Evolutionary conservation across 2,797 vertebrate genomes (phyloP).

Genomic region (Sphaeramia orbicularis): DNA sequence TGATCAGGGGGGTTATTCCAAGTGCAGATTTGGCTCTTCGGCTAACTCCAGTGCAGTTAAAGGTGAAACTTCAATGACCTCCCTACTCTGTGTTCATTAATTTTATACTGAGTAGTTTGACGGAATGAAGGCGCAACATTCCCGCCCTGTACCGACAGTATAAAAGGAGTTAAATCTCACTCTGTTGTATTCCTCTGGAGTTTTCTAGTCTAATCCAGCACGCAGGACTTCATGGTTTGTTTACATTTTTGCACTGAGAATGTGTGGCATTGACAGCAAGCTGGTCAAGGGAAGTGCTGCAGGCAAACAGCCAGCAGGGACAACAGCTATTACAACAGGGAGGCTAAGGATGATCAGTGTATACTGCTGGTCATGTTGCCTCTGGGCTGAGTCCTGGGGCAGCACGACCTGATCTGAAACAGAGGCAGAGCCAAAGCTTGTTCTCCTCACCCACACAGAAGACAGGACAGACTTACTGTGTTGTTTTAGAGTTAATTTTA

Average conservation of each 20-base stretch:
- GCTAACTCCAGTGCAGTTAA: no score
- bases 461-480: constrained; percentile 38
- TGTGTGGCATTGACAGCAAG: constrained; percentile 63
- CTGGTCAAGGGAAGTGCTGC: constrained; percentile 68
- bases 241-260: constrained; percentile 74
- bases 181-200: constrained; percentile 16
- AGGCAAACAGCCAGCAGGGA: constrained; percentile 74
- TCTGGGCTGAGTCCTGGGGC: constrained; percentile 71
- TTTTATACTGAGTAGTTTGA: no score
- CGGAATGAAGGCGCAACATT: no score
- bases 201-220: constrained; percentile 29
- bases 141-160: no score
- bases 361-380: constrained; percentile 73
- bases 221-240: constrained; percentile 56
- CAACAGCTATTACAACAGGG: constrained; percentile 77
- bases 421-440: constrained; percentile 62
- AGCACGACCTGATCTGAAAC: constrained; percentile 76
- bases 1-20: no score
- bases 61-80: no score
- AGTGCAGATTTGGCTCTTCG: no score
- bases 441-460: constrained; percentile 61
- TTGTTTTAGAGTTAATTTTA: constrained; percentile 49
- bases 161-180: neutral
- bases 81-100: no score
- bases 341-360: constrained; percentile 74